Percentiles rank a stretch among this genome's conserved stretches.
These are phyloP conservation scores for Drosophila suzukii DNA, from an alignment of 1,140 invertebrate species.

Conservation along the genomic window DNA sequence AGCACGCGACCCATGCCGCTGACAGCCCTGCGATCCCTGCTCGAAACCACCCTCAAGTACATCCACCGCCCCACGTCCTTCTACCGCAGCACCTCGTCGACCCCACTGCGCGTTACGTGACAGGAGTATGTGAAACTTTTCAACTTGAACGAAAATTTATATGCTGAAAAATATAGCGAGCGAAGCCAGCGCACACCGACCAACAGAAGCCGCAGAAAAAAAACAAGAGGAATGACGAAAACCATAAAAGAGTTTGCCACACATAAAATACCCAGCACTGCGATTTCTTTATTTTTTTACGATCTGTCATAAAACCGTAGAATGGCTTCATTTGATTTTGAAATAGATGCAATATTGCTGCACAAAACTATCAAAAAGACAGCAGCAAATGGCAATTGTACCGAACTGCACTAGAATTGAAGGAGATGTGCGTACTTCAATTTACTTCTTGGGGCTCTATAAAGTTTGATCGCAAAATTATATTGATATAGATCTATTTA, in stretches of 20 bases:
- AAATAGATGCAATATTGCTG: slow-evolving; percentile 3
- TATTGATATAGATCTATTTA: too few species aligned
- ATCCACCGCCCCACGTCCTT: not conserved
- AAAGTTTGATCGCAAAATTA: too few species aligned
- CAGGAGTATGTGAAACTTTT: slow-evolving; percentile 81
- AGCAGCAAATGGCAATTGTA: not conserved
- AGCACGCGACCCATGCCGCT: slow-evolving; percentile 34
- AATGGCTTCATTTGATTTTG: slow-evolving; percentile 32
- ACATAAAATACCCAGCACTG: slow-evolving; percentile 35
- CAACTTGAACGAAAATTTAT: slow-evolving; percentile 79
- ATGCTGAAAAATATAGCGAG: slow-evolving; percentile 66
- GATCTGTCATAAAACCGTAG: slow-evolving; percentile 27
- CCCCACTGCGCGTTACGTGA: slow-evolving; percentile 65
- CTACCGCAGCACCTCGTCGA: not conserved
- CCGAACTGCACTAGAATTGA: not conserved
- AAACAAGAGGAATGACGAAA: not conserved
- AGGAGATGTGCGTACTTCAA: too few species aligned
- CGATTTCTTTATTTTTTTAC: slow-evolving; percentile 12
- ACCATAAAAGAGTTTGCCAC: slow-evolving; percentile 33
- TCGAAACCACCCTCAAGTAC: not conserved
- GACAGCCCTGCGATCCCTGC: not conserved
- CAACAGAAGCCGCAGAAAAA: slow-evolving; percentile 11
- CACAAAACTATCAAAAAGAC: slow-evolving; percentile 3
- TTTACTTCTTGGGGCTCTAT: too few species aligned
- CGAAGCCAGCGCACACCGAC: slow-evolving; percentile 28